Evolutionary conservation across 2,797 vertebrate species (phyloP), one percentile per base, ranked within the genome.

Genomic region (Halcyon smyrnensis): DNA sequence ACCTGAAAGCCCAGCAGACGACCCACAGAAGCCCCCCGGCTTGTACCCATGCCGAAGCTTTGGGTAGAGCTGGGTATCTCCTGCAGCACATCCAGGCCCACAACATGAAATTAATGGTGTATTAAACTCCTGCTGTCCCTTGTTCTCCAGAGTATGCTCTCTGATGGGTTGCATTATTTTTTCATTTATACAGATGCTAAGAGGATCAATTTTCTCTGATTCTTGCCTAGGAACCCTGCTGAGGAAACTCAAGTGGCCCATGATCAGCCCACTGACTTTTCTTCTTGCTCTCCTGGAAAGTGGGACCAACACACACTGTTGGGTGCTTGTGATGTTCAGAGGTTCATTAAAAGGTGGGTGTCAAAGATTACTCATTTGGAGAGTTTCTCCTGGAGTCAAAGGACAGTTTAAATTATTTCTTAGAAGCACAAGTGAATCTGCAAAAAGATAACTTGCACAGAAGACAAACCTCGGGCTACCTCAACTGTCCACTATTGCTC

Each of bases 71-170:
- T 64, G 74, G 65, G 53, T 39, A 24, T 19, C 14, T 57, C 48
- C 57, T 56, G 78, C 77, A 70, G 32, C 14, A 17, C 70, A 59
- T 20, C 62, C 75, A 87, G 65, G 16, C 14, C 37, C 10, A 5
- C 62, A 54, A 20, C 17, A 9, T 20, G 4, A 3, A 59, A 46
- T 8, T 53, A 9, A 67, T 3, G 6, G 43, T 2, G 0, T 23
- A 23, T 34, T 21, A 34, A 78, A 43, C 25, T 63, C 39, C 69
- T n/a, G 15, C n/a, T 39, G 68, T n/a, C 51, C 34, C 3, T 1
- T 27, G 39, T 27, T 45, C 54, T 80, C 59, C 51, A 34, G 37
- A 50, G 34, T 6, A 24, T 7, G 4, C 6, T 12, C 46, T 62
- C 34, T 46, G 37, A 11, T 6, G 37, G 41, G 9, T 53, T 75